phyloP scores from a whole-genome alignment of 2,888 invertebrate genomes.

The Iselma pallidipennis region DNA sequence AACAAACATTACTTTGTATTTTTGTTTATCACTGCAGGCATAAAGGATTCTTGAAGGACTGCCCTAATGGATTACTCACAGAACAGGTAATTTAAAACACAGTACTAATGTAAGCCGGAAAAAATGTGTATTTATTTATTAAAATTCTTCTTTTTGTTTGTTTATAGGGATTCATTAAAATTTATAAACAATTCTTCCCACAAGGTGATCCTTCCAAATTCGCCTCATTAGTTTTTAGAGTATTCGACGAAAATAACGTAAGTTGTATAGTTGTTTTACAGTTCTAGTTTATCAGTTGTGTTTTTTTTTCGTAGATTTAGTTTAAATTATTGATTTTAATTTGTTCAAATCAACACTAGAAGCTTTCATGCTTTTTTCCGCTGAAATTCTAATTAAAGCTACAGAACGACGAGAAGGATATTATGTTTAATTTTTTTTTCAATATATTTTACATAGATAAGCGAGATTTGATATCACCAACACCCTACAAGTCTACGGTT shows the following conservation, averaged over 20 bases:
- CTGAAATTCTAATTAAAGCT: too few relatives aligned
- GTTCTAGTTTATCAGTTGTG: too few relatives aligned
- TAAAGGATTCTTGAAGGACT: slow-evolving; percentile 96
- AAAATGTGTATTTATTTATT: not conserved
- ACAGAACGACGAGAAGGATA: too few relatives aligned
- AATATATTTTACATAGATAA: too few relatives aligned
- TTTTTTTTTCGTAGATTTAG: too few relatives aligned
- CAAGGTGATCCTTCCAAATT: slow-evolving; percentile 99
- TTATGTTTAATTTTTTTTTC: too few relatives aligned
- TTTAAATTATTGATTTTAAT: too few relatives aligned
- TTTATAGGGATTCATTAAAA: slow-evolving; percentile 95
- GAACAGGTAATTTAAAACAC: slow-evolving; percentile 71
- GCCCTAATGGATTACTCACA: slow-evolving; percentile 92
- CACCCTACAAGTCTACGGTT: too few relatives aligned
- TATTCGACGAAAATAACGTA: slow-evolving; percentile 98
- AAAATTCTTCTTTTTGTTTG: slow-evolving; percentile 45
- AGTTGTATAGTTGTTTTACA: too few relatives aligned
- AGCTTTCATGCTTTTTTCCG: too few relatives aligned
- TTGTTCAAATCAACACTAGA: too few relatives aligned
- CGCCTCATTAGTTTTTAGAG: slow-evolving; percentile 96
- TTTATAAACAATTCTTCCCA: slow-evolving; percentile 99
- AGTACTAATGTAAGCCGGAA: not conserved
- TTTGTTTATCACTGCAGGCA: slow-evolving; percentile 69
- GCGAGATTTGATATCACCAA: too few relatives aligned
- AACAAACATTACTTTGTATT: not conserved